These are phyloP conservation scores for Antechinus stuartii DNA, from an alignment of 2,113 vertebrate species.

Conservation along the genomic window DNA sequence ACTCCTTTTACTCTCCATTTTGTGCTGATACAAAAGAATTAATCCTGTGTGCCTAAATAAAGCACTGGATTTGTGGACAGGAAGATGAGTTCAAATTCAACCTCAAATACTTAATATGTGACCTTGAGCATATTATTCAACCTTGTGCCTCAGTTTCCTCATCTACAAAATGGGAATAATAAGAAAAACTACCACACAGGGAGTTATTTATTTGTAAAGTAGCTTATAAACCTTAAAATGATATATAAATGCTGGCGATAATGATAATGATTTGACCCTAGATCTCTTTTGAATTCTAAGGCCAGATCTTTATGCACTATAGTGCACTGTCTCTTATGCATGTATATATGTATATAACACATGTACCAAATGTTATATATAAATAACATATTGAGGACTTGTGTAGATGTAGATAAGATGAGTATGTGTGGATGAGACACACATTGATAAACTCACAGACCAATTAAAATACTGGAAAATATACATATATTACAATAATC, in stretches of 20 bases:
- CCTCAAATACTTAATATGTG: neutral
- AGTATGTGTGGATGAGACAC: neutral
- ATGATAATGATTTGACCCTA: neutral
- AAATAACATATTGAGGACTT: neutral
- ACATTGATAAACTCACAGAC: neutral
- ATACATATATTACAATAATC: conserved; percentile 43
- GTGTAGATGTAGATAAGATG: neutral
- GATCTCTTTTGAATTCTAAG: neutral
- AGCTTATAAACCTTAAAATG: neutral
- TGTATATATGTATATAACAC: neutral
- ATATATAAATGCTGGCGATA: neutral
- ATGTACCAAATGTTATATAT: neutral
- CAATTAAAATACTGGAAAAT: conserved; percentile 15
- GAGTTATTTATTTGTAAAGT: neutral
- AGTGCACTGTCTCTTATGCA: neutral
- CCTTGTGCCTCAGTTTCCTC: neutral
- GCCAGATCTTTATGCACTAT: neutral
- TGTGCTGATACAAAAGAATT: too few species aligned
- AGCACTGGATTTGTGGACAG: neutral
- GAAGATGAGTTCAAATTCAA: neutral
- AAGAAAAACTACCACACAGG: neutral
- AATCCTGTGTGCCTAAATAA: neutral
- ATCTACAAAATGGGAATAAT: neutral
- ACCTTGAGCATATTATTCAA: neutral
- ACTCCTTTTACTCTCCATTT: neutral